Evolutionary conservation across 1,140 invertebrate genomes (phyloP), one percentile per base, ranked within the genome.

Genomic region (Drosophila melanica): DNA sequence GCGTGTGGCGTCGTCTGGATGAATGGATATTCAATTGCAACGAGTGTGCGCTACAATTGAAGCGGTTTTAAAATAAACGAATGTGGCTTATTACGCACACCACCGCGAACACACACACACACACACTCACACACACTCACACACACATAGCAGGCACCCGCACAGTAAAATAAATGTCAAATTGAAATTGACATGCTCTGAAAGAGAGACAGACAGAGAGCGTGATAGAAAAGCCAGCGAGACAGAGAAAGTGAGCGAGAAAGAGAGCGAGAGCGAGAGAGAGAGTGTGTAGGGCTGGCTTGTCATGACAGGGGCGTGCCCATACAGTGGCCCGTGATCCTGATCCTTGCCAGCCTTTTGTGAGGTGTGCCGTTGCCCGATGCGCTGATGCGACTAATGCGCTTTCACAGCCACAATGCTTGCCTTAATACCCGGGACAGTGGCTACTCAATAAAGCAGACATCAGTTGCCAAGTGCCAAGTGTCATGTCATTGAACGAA

Each of bases 41-140:
- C 33, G 70, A 65, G 75, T 69, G 67, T 79, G 82, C 45, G 79
- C 71, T 76, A 86, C 82, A 86, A 86, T 86, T 79, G 82, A 77
- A 89, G 82, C 84, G 82, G 79, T 82, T 87, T 87, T 84, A 74
- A 84, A 87, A 87, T 87, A 82, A 87, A 79, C 85, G 82, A 82
- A 87, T 89, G 84, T 72, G 82, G 82, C 82, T 87, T 87, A 87
- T 87, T 87, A 86, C 59, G 63, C 76, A 79, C 62, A 76, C 57
- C 14, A 42, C 60, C 63, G 54, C 45, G 33, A 27, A 33, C 45
- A 27, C 51, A 48, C 2, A 57, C 51, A 50, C 58, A 37, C 45
- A 16, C 58, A 37, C 37, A 44, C 42, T 37, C 30, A 37, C 45
- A 16, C 58, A 37, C 37, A 44, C 42, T 37, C 30, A 27, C 23